Evolutionary conservation across 2,888 invertebrate genomes (phyloP), one percentile per base, ranked within the genome.

Genomic region (Phoenoteleia sp.): DNA sequence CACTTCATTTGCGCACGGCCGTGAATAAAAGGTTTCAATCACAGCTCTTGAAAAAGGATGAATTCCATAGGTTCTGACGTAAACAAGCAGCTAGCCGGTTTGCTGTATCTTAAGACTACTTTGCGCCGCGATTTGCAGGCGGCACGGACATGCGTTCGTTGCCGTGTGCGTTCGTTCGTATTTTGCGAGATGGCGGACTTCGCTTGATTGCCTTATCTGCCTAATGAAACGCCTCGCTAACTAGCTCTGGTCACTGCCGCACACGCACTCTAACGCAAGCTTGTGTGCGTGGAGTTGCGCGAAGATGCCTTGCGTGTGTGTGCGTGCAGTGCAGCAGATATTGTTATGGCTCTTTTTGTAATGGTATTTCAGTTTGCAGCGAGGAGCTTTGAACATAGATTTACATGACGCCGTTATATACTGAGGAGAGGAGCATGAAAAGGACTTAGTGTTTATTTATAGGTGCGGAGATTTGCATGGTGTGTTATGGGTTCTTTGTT

Each of bases 181-280:
- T 77, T 81, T 85, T 58, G 77, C 81, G 80, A 88, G 88, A 90
- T 86, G 85, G 86, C 86, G 80, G 76, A 84, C 81, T 79, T 58
- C 60, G 89, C 88, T 92, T 91, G 92, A 91, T 92, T 92, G 93
- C 90, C 92, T 92, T 93, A 93, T 92, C 92, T 92, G 91, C 90
- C 90, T 92, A 93, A 93, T 93, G 92, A 93, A 93, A 92, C 91
- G 92, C 90, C 89, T 91, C 87, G 90, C 91, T 91, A 93, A 92
- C 93, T 93, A 91, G 90, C 89, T 81, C 74, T 87, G 75, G 74
- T 84, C 81, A 82, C 76, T 54, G 84, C 66, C 71, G 79, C 71
- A 86, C 87, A 66, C 67, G 33, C 71, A 60, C 54, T 49, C 15
- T 66, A 66, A 72, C 45, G 27, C 42, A n/a, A 72, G 56, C n/a